phyloP scores from a whole-genome alignment of 2,888 invertebrate species.

The Agapostemon virescens region DNA sequence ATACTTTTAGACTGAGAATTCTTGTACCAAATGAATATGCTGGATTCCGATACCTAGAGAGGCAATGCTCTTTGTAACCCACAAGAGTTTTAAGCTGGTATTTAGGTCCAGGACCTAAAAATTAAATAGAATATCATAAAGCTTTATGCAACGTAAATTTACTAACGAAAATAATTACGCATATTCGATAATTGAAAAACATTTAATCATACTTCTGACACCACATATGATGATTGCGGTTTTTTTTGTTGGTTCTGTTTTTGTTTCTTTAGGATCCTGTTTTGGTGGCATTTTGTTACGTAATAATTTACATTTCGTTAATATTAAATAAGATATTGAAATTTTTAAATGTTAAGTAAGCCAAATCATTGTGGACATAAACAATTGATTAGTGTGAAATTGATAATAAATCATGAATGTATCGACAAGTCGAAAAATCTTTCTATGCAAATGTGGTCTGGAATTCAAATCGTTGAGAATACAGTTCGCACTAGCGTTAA shows the following conservation, averaged over 20 bases:
- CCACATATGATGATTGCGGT: conserved; percentile 16
- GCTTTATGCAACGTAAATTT: neutral
- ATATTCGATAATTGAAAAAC: neutral
- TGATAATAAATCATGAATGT: conserved; percentile 15
- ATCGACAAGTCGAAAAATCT: neutral
- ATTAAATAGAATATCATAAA: neutral
- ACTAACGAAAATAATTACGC: neutral
- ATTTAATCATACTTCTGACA: conserved; percentile 35
- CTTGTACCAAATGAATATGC: conserved; percentile 84
- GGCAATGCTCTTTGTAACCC: conserved; percentile 84
- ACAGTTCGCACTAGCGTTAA: neutral
- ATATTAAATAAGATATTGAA: conserved; percentile 9
- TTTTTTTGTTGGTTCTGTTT: neutral
- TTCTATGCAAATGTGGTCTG: neutral
- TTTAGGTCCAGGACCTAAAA: conserved; percentile 82
- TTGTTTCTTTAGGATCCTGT: neutral
- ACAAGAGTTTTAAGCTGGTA: conserved; percentile 84
- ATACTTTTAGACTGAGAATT: conserved; percentile 47
- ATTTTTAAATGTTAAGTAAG: conserved; percentile 19
- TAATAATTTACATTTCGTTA: conserved; percentile 44
- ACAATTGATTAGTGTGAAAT: conserved; percentile 26
- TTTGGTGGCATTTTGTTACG: conserved; percentile 50
- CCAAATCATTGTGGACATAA: conserved; percentile 39
- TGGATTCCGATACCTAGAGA: conserved; percentile 84
- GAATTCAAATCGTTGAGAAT: neutral